These are phyloP conservation scores for Sardina pilchardus DNA, from an alignment of 2,113 vertebrate genomes.

Conservation along the genomic window DNA sequence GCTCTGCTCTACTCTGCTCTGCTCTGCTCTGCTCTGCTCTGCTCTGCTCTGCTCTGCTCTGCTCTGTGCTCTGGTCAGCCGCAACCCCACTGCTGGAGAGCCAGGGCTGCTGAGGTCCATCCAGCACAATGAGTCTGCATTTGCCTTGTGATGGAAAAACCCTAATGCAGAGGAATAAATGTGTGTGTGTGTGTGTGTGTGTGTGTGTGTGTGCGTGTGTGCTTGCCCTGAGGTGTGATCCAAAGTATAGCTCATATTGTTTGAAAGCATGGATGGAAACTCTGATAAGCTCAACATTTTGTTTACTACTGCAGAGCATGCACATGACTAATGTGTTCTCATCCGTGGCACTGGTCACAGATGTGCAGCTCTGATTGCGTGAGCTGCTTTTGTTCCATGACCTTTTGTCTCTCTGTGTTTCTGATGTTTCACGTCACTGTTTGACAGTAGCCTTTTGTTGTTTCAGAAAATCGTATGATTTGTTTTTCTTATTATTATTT, in stretches of 20 bases:
- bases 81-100: neutral
- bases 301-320: neutral
- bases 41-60: neutral
- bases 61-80: neutral
- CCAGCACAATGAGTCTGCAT: neutral
- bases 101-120: neutral
- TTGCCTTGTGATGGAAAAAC: neutral
- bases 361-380: neutral
- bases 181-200: slow-evolving; percentile 20
- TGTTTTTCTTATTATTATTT: too few species aligned
- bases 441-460: neutral
- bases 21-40: neutral
- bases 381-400: neutral
- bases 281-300: neutral
- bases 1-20: neutral
- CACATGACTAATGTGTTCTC: neutral
- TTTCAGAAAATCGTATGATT: neutral
- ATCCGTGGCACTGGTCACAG: neutral
- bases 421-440: neutral
- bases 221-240: neutral
- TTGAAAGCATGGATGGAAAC: neutral
- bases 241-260: neutral
- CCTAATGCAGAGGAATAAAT: neutral
- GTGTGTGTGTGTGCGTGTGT: neutral
- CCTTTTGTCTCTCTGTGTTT: neutral